A percentile compares a stretch with the other conserved stretches of the same genome.
These are phyloP conservation scores for Cariama cristata DNA, from an alignment of 2,113 vertebrate species.

Conservation along the genomic window DNA sequence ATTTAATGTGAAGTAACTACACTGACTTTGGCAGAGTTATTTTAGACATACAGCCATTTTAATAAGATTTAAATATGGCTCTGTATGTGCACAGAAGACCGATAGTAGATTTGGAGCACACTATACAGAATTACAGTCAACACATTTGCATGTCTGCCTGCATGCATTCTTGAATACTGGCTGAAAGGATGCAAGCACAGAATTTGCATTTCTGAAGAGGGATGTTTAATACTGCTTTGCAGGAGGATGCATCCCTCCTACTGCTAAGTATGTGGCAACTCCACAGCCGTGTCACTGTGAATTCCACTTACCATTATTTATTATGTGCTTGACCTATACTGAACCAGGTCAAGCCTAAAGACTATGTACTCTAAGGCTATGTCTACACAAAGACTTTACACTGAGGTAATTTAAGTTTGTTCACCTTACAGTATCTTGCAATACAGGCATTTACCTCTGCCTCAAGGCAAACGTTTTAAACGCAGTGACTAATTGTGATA, in stretches of 20 bases:
- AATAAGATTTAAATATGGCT: not conserved
- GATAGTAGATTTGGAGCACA: not conserved
- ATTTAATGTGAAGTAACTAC: not conserved
- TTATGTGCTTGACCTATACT: not conserved
- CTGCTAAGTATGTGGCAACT: not conserved
- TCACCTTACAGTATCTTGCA: not conserved
- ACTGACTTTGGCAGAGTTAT: not conserved
- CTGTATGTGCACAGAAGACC: not conserved
- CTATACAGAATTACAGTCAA: not conserved
- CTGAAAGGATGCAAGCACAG: not conserved
- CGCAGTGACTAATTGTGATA: not conserved
- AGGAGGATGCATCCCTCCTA: not conserved
- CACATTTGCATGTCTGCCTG: not conserved
- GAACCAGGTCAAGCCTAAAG: not conserved
- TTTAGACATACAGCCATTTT: not conserved
- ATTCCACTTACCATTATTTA: not conserved
- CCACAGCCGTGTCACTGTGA: not conserved
- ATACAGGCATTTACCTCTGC: not conserved
- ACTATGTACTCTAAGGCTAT: not conserved
- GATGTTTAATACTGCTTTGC: not conserved
- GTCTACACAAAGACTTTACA: not conserved
- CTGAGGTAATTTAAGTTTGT: not conserved
- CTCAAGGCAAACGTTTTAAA: conserved; percentile 6
- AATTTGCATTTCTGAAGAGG: not conserved
- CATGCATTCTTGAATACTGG: not conserved